Conservation (phyloP, 2,888 invertebrate genomes). For the Prosopocoilus inquinatus region DNA sequence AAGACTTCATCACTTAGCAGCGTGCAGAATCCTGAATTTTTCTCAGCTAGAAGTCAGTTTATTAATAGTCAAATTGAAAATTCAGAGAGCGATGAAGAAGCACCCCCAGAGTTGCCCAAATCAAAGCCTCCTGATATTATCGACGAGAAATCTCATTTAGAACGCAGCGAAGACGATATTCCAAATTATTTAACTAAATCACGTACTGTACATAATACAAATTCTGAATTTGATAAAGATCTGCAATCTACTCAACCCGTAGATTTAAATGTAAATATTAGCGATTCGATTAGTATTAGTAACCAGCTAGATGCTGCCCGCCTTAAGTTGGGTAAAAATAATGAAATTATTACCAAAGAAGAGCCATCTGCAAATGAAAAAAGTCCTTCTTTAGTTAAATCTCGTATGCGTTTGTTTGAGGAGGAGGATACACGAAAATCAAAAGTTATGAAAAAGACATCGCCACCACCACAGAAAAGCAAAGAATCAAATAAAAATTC, state of each 20-base stretch:
- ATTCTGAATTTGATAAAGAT: slow-evolving; percentile 35
- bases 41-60: slow-evolving; percentile 48
- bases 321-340: slow-evolving; percentile 18
- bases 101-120: slow-evolving; percentile 39
- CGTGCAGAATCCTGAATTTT: slow-evolving; percentile 35
- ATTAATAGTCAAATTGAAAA: slow-evolving; percentile 47
- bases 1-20: slow-evolving; percentile 31
- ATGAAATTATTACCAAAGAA: slow-evolving; percentile 49
- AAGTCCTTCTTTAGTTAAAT: slow-evolving; percentile 44
- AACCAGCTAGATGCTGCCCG: slow-evolving; percentile 35
- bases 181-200: slow-evolving; percentile 13
- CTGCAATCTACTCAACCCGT: slow-evolving; percentile 28
- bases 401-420: slow-evolving; percentile 49
- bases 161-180: slow-evolving; percentile 25
- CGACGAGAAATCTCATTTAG: neutral
- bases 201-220: slow-evolving; percentile 27
- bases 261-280: slow-evolving; percentile 26
- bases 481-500: too few species aligned
- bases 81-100: slow-evolving; percentile 32
- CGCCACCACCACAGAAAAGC: too few species aligned
- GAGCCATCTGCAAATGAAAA: slow-evolving; percentile 24
- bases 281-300: slow-evolving; percentile 34
- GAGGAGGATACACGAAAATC: slow-evolving; percentile 30
- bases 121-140: slow-evolving; percentile 32
- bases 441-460: neutral